Base-by-base conservation (phyloP, 2,888 invertebrate genomes). In the Itoplectis maculator region DNA sequence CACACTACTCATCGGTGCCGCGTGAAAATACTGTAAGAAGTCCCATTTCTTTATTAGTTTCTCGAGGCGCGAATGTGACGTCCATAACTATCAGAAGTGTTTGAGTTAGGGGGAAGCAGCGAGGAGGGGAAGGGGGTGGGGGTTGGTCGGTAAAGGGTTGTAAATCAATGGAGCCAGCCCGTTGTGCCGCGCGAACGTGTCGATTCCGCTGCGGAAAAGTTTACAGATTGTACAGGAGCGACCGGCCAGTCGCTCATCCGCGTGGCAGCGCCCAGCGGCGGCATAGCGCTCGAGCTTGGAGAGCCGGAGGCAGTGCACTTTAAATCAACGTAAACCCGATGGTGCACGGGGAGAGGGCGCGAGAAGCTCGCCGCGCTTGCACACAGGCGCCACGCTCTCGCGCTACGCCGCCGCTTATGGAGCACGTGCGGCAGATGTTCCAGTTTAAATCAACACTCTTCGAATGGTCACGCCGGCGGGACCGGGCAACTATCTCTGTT, bases 361-460 rank as follows among this genome's bases (percentile, higher is more conserved):
- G 74, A 75, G 79, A 81, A 82, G 76, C 56, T 42, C 51, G 66
- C 47, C 51, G 66, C 56, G 72, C 29, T 29, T 76, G 23, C 40
- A 45, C 75, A 35, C 56, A 65, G 40, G 29, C 29, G 29, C 35
- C 20, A 49, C 45, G 45, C 29, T 70, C n/a, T n/a, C n/a, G n/a
- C n/a, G n/a, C n/a, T n/a, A n/a, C n/a, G n/a, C n/a, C n/a, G n/a
- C n/a, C 76, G 70, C 79, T 86, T 87, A 88, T 86, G 84, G 85
- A 87, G 86, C 88, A 85, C 87, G 85, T 85, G 89, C 87, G 82
- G 89, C 90, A 90, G 90, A 91, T 90, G 91, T 90, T 91, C 85
- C 88, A 87, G 88, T 90, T 80, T 90, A 90, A 91, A 91, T 90
- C 90, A 91, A 90, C 89, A 86, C 86, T 86, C 86, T 88, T 89